These are phyloP conservation scores for Triplophysa bombifrons DNA, from an alignment of 2,797 vertebrate species.

Conservation along the genomic window DNA sequence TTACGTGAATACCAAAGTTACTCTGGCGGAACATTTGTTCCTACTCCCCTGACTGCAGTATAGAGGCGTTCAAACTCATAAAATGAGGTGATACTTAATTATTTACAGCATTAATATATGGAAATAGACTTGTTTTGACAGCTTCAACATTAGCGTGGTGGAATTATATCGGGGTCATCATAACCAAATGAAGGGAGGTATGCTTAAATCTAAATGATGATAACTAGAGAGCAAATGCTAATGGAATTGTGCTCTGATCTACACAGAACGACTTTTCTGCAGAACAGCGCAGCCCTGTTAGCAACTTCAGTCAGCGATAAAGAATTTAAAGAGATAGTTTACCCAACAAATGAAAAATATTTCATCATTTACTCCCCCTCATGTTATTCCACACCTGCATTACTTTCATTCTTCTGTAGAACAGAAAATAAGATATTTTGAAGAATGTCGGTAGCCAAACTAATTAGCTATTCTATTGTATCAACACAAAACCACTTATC, in stretches of 20 bases:
- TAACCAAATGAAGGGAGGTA: conserved; percentile 38
- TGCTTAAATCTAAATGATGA: conserved; percentile 28
- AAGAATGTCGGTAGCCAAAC: too few relatives aligned
- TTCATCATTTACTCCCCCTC: too few relatives aligned
- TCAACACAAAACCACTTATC: too few relatives aligned
- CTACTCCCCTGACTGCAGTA: conserved; percentile 47
- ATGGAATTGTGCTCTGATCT: background rate
- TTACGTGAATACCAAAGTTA: conserved; percentile 43
- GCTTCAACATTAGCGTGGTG: conserved; percentile 56
- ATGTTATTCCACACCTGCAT: too few relatives aligned
- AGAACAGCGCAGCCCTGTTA: too few relatives aligned
- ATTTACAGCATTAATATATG: conserved; percentile 63
- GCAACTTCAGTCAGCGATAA: too few relatives aligned
- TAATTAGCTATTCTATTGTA: too few relatives aligned
- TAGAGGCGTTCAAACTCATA: conserved; percentile 44
- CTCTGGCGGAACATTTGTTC: conserved; percentile 48
- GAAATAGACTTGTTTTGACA: conserved; percentile 59
- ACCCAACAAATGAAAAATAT: too few relatives aligned
- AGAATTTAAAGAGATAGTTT: too few relatives aligned
- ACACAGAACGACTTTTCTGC: background rate
- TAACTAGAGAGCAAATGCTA: conserved; percentile 5
- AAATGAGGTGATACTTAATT: conserved; percentile 49
- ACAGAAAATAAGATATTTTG: too few relatives aligned
- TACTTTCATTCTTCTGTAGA: too few relatives aligned
- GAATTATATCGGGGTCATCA: conserved; percentile 40